Evolutionary conservation across 2,888 invertebrate genomes (phyloP), one percentile per base, ranked within the genome.

Genomic region (Myathropa florea): DNA sequence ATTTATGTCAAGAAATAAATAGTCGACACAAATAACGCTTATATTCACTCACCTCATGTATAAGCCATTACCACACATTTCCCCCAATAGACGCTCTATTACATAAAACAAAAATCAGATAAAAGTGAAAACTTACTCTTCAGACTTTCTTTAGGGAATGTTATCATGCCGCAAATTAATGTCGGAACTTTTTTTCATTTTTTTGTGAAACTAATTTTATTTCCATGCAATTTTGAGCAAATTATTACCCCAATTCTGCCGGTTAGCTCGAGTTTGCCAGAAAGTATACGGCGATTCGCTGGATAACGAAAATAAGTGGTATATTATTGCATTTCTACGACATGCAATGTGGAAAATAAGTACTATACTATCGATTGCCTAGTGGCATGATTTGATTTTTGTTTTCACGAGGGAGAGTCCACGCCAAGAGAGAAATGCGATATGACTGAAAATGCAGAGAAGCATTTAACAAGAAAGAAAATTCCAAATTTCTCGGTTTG

Each of bases 341-440:
- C 91, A 90, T 90, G 90, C 91, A 89, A 90, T 90, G 89, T 89
- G 89, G 88, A 89, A 91, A 90, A 90, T 89, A 90, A 89, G 89
- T 88, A 87, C 89, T 89, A 89, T 88, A 87, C 89, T 89, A 89
- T 88, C 78, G 88, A 88, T 90, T 84, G 89, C 91, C 90, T 90
- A 89, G 79, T 89, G 88, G 89, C 89, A 89, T 88, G 88, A 89
- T 89, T 80, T 73, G 60, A 63, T 67, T 80, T 53, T 55, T 55
- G 33, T 14, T 28, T 72, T 73, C n/a, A n/a, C n/a, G n/a, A n/a
- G n/a, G n/a, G n/a, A n/a, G n/a, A n/a, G n/a, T n/a, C 28, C n/a
- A 39, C 39, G n/a, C 14, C n/a, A 14, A n/a, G 7, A 7, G 46
- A n/a, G 18, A 18, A 18, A 18, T 7, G 46, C 46, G 46, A n/a